Percentiles rank a stretch among this genome's conserved stretches.
phyloP scores from a whole-genome alignment of 1,140 invertebrate species.

The Drosophila kikkawai region DNA sequence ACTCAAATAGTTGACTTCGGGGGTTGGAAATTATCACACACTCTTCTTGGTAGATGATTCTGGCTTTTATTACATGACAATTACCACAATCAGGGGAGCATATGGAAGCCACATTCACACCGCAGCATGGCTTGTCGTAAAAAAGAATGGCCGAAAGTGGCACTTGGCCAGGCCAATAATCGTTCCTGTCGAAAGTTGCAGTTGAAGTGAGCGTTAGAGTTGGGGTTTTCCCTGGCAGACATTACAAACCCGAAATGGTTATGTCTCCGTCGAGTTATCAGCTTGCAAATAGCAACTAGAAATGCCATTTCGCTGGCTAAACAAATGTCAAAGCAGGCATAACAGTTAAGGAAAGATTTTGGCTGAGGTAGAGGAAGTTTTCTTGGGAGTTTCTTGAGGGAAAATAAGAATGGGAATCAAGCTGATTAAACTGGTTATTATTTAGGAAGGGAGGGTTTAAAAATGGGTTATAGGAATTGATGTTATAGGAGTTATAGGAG shows the following conservation, averaged over 20 bases:
- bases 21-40: constrained; percentile 42
- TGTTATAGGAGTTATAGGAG: too few species aligned
- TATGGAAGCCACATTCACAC: constrained; percentile 57
- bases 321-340: constrained; percentile 6
- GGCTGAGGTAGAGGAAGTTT: background rate
- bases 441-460: fast-evolving
- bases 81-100: constrained; percentile 73
- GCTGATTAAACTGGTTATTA: background rate
- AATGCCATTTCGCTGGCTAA: constrained; percentile 8
- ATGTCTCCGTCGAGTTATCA: constrained; percentile 41
- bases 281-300: constrained; percentile 10
- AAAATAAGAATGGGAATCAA: background rate
- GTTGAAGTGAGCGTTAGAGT: background rate
- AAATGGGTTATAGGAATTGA: background rate
- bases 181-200: constrained; percentile 45
- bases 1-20: constrained; percentile 54
- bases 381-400: background rate
- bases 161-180: constrained; percentile 68
- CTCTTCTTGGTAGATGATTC: constrained; percentile 12
- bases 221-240: constrained; percentile 8
- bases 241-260: constrained; percentile 43
- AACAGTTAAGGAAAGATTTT: constrained; percentile 20
- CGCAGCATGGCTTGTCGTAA: constrained; percentile 56
- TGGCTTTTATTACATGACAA: constrained; percentile 77
- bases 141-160: constrained; percentile 60